Base-by-base conservation (phyloP, 2,797 vertebrate genomes). In the Gephyroberyx darwinii region DNA sequence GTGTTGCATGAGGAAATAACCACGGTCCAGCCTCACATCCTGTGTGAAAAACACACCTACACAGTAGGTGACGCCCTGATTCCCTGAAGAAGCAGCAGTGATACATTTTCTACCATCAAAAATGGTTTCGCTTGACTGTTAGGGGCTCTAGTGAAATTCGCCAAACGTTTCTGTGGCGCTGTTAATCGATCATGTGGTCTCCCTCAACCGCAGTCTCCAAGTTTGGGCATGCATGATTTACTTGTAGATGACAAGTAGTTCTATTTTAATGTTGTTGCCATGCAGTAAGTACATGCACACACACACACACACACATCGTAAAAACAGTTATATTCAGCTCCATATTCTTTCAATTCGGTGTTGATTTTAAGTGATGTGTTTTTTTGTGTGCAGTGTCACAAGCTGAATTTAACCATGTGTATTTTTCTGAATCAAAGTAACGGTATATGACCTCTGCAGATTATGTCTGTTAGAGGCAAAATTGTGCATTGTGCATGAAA, bases 291-390 rank as follows among this genome's bases (percentile, higher is more conserved):
- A 45, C 65, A 77, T 58, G 26, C 52, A 53, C 22, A 33, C 48
- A 50, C 5, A 14, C 20, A 12, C n/a, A 10, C 69, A 26, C 26
- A 26, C 26, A 26, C 26, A 26, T 26, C 26, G 71, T 74, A 22
- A 81, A 85, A 89, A 86, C 78, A 86, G 65, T 76, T 43, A 14
- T 13, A 1, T 58, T 86, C 63, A 77, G 64, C 73, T 82, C 54
- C 64, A 62, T 50, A 5, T 50, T 43, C 37, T 22, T 13, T 62
- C 55, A 12, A 9, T 52, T 52, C 9, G 33, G 33, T 5, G 31
- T 52, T 68, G 60, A 75, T 75, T 77, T 71, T 31, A 22, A 74
- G 33, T 52, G 51, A 68, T 55, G 20, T 35, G 48, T 50, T 22
- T 3, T 8, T 45, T 65, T 52, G n/a, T n/a, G n/a, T 54, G 13